Conservation (phyloP, 1,140 invertebrate genomes). For the Pseudomyrmex pallidus region DNA sequence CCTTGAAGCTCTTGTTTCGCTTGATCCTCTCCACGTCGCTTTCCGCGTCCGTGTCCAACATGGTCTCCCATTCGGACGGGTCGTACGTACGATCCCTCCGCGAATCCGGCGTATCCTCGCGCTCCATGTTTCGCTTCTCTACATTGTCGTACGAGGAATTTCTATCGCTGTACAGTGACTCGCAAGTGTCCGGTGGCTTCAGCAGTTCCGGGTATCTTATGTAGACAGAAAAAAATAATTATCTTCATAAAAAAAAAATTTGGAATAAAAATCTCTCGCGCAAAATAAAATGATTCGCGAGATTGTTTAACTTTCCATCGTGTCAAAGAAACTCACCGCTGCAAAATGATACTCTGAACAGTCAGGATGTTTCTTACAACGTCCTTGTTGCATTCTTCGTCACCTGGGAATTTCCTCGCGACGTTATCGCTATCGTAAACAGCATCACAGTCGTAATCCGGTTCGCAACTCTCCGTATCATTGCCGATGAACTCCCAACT, state of each 20-base stretch:
- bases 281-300: neutral
- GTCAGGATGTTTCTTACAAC: conserved; percentile 86
- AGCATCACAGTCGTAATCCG: conserved; percentile 85
- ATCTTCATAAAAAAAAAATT: neutral
- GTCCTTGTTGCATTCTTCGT: conserved; percentile 79
- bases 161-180: conserved; percentile 84
- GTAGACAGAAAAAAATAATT: neutral
- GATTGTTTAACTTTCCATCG: neutral
- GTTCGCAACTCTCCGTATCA: conserved; percentile 83
- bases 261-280: neutral
- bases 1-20: conserved; percentile 90
- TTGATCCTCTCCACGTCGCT: conserved; percentile 84
- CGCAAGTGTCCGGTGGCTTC: conserved; percentile 79
- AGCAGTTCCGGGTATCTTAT: conserved; percentile 83
- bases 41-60: conserved; percentile 80
- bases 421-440: conserved; percentile 82
- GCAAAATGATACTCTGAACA: conserved; percentile 91
- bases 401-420: conserved; percentile 83
- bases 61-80: conserved; percentile 82
- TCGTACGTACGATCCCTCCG: conserved; percentile 78
- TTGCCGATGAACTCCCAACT: conserved; percentile 94
- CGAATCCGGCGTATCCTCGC: conserved; percentile 74
- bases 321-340: conserved; percentile 84
- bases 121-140: conserved; percentile 82
- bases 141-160: conserved; percentile 92